Base-by-base conservation (phyloP, 2,888 invertebrate genomes). In the Drosophila birchii region DNA sequence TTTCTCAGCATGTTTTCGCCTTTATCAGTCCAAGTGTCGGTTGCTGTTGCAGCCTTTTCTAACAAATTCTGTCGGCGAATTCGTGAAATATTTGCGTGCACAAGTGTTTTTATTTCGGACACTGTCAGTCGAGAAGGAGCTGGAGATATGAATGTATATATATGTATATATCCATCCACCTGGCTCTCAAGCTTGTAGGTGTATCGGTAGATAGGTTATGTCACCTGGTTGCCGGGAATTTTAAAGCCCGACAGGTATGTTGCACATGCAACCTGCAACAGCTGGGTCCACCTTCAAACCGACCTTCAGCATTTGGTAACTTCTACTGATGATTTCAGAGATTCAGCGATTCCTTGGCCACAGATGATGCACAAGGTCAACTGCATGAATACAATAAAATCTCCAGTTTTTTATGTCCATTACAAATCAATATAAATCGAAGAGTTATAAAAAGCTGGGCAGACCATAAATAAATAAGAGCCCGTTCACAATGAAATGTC, bases 361-460 rank as follows among this genome's bases (percentile, higher is more conserved):
- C 59, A 77, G 89, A 23, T 9, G 89, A 23, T 9, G 79, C 89
- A 81, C 84, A 84, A 84, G 84, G 84, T 89, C 84, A 88, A 81
- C 80, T 67, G 66, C 62, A 44, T 59, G 68, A 86, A 62, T 73
- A 83, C 76, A 76, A 66, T 51, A 51, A 85, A 81, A 76, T 62
- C 79, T 54, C 23, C 66, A n/a, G 39, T 54, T 53, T 73, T 83
- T 82, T 76, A 83, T 86, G 74, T 71, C 81, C 76, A 75, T 77
- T 84, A 78, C 87, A 81, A 84, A 84, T 84, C 84, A 84, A 84
- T 84, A 87, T 81, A 87, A 88, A 88, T 84, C 89, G 84, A 85
- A 87, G 85, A 79, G 87, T 84, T 88, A 79, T 84, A 88, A 84
- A 88, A 78, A 84, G 69, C 78, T 76, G 88, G 75, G 70, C 82